Base-by-base conservation (phyloP, 2,888 invertebrate genomes). In the Coenonympha arcania region DNA sequence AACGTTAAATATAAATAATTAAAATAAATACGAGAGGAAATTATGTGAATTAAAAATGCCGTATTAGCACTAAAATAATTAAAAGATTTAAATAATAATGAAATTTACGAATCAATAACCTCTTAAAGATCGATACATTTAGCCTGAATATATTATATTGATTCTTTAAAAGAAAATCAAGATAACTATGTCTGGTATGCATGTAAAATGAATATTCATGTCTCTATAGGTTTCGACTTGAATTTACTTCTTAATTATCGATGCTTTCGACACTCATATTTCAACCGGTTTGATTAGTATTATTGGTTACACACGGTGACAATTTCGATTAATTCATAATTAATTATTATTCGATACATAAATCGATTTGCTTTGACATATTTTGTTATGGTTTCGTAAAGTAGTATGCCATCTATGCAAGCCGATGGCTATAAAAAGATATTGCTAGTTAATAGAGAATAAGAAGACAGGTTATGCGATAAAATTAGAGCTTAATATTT, bases 161-260 rank as follows among this genome's bases (percentile, higher is more conserved):
- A 26, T 28, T 41, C 18, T 28, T 28, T 13, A 28, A 41, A 39
- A 39, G 13, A 39, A 18, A 41, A 41, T 30, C 30, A 30, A 11
- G 13, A 30, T 30, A 42, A 15, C 18, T 31, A 43, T 33, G 22
- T 20, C n/a, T 20, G 43, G 43, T 33, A 43, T 43, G 31, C 31
- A 22, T 43, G 20, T 42, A 31, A 13, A 31, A 43, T 43, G 31
- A 43, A 31, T 33, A 43, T 43, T 31, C 43, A 43, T 43, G n/a
- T n/a, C n/a, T n/a, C n/a, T 9, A 22, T 39, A 13, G 20, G 31
- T 31, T 42, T 42, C 42, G 28, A 42, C 30, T 42, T 20, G 30
- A 43, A 43, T 31, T 43, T 31, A 43, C 43, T 43, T 33, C 43
- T 43, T 33, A 43, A 43, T 43, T 33, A 33, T 33, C 31, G 15